Evolutionary conservation across 2,797 vertebrate genomes (phyloP), one percentile per base, ranked within the genome.

Genomic region (Pseudopleuronectes americanus): DNA sequence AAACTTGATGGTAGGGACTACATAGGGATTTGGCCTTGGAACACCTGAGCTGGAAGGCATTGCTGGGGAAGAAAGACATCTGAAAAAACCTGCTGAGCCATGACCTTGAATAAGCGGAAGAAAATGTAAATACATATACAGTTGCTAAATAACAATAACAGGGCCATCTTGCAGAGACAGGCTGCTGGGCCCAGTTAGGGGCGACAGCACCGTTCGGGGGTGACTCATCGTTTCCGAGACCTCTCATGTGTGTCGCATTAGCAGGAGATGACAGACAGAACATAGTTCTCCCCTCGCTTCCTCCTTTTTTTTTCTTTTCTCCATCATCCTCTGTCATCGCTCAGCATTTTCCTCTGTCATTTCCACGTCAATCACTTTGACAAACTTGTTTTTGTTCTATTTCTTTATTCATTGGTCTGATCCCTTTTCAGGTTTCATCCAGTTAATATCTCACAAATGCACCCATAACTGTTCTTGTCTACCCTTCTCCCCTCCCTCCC

Each of bases 191-290:
- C 80, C 81, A 8, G 71, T 84, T 71, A 77, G 89, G 63, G 88
- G 86, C 74, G 78, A 83, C 79, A 41, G 79, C 80, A 79, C 77
- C 43, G 45, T 72, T 80, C 68, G 54, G 62, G 63, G 64, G 79
- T 90, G 90, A 91, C 79, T 91, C 89, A 92, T 77, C 89, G 88
- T 92, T 92, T 91, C 90, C 90, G 60, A 81, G 74, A 74, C 66
- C 75, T 80, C 83, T 82, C 87, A 89, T 77, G 87, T 91, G 90
- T 77, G 85, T 87, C 60, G 68, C 86, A 89, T 92, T 90, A 90
- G 77, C 33, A 86, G 68, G 74, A 87, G 80, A 89, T 60, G 75
- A 83, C 71, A 83, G 81, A 91, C 80, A 81, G 84, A 83, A 81
- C 57, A 57, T 52, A 76, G 77, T 41, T 55, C 80, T 57, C 68